Evolutionary conservation across 2,797 vertebrate genomes (phyloP).

Genomic region (Odontamblyopus lacepedii): DNA sequence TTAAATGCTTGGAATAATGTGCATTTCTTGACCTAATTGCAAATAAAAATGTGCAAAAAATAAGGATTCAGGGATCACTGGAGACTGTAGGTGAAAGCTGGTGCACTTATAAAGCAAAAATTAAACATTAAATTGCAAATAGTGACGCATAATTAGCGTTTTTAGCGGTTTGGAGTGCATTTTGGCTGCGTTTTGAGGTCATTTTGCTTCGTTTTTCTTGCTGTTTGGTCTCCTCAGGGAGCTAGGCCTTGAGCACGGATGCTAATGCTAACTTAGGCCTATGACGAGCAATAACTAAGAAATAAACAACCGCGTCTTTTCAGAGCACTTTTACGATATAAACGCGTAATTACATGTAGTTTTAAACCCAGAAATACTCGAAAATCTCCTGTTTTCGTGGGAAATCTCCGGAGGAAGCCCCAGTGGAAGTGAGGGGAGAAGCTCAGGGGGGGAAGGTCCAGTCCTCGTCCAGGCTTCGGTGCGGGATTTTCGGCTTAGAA

Average conservation of each 20-base stretch:
- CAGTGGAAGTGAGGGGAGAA: neutral
- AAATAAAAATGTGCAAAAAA: neutral
- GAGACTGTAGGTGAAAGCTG: neutral
- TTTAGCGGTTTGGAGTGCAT: neutral
- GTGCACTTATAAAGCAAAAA: neutral
- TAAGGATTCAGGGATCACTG: neutral
- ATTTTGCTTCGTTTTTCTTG: neutral
- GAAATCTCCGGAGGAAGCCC: neutral
- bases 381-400: neutral
- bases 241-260: neutral
- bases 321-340: neutral
- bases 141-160: too few species aligned
- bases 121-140: neutral
- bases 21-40: neutral
- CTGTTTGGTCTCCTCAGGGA: slow-evolving; percentile 2
- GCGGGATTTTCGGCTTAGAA: neutral
- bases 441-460: neutral
- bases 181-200: neutral
- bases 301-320: neutral
- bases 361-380: neutral
- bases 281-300: neutral
- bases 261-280: slow-evolving; percentile 1
- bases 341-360: neutral
- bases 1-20: neutral
- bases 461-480: neutral